Evolutionary conservation across 2,113 vertebrate species (phyloP).

Genomic region (Oncorhynchus tshawytscha): DNA sequence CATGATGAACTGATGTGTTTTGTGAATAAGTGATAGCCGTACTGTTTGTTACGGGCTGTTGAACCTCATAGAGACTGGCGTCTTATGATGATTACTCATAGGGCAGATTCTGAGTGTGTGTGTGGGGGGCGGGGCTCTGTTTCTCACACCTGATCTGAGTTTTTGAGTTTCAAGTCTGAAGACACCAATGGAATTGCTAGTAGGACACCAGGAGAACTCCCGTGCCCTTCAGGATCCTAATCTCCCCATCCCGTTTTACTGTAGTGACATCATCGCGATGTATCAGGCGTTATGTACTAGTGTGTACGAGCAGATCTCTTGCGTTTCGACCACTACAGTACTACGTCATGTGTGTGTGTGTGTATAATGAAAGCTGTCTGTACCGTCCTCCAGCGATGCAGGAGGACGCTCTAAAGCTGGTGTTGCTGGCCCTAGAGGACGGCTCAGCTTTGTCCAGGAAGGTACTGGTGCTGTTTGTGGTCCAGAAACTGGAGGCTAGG

Average conservation of each 20-base stretch:
- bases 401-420: constrained; percentile 93
- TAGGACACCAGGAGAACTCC: too few species aligned
- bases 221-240: too few species aligned
- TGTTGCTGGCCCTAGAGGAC: constrained; percentile 92
- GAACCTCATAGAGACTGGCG: constrained; percentile 27
- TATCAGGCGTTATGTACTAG: too few species aligned
- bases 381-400: constrained; percentile 84
- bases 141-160: constrained; percentile 63
- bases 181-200: constrained; percentile 39
- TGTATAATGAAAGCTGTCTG: background rate
- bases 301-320: too few species aligned
- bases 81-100: constrained; percentile 78
- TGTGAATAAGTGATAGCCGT: too few species aligned
- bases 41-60: background rate
- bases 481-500: constrained; percentile 93
- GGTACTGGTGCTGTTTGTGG: constrained; percentile 96
- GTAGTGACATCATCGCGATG: too few species aligned
- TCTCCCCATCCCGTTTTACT: too few species aligned
- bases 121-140: constrained; percentile 13
- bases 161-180: constrained; percentile 64
- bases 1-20: background rate
- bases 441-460: constrained; percentile 96
- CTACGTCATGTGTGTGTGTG: background rate
- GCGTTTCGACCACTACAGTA: background rate
- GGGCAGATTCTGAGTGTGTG: constrained; percentile 75